These are phyloP conservation scores for Drosophila bocqueti DNA, from an alignment of 1,140 invertebrate species.

Conservation along the genomic window DNA sequence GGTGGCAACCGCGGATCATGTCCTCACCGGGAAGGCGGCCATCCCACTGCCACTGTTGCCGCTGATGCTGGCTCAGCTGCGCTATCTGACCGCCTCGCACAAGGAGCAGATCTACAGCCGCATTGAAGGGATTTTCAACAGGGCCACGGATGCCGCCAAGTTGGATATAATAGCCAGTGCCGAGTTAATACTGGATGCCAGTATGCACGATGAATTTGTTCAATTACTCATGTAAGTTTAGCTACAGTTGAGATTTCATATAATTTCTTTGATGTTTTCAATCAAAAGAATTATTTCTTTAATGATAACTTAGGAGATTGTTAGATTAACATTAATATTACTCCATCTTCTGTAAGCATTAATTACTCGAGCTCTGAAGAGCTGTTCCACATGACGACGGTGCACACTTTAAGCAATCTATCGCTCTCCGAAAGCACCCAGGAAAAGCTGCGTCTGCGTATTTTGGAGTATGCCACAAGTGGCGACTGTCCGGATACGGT, in stretches of 20 bases:
- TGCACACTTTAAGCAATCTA: constrained; percentile 73
- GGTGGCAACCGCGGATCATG: constrained; percentile 43
- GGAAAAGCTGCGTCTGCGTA: constrained; percentile 53
- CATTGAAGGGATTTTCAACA: constrained; percentile 69
- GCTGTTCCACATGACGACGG: constrained; percentile 61
- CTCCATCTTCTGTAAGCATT: constrained; percentile 37
- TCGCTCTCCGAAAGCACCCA: constrained; percentile 62
- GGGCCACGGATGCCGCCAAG: constrained; percentile 45
- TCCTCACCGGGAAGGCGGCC: constrained; percentile 18
- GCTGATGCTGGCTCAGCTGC: constrained; percentile 72
- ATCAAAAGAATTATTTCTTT: too few relatives aligned
- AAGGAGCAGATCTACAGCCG: constrained; percentile 63
- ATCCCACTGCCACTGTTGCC: constrained; percentile 60
- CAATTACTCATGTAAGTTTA: constrained; percentile 67
- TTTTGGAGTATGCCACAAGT: constrained; percentile 72
- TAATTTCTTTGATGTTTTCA: not conserved
- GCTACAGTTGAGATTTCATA: not conserved
- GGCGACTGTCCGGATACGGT: constrained; percentile 57
- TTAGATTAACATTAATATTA: not conserved
- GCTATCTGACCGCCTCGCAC: constrained; percentile 70
- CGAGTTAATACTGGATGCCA: constrained; percentile 70
- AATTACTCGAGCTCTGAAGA: constrained; percentile 70
- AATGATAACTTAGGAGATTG: too few relatives aligned
- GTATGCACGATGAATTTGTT: constrained; percentile 78
- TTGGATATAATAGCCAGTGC: constrained; percentile 73